Percentiles rank a stretch among this genome's conserved stretches.
Conservation (phyloP, 2,888 invertebrate genomes). For the Folsomia manolachei region DNA sequence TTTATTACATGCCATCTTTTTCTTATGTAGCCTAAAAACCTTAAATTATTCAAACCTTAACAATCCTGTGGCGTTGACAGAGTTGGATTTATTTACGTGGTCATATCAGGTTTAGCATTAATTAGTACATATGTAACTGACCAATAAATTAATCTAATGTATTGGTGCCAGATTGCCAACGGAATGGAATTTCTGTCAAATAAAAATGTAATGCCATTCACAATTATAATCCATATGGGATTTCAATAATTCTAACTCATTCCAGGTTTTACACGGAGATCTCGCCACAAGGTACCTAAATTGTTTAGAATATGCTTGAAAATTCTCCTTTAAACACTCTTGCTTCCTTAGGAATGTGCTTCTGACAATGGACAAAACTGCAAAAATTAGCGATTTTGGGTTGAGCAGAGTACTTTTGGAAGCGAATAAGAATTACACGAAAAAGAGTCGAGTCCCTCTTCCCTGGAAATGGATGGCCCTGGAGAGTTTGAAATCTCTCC, state of each 20-base stretch:
- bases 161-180: constrained; percentile 23
- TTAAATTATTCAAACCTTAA: constrained; percentile 22
- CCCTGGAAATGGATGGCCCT: constrained; percentile 43
- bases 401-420: constrained; percentile 29
- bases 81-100: constrained; percentile 33
- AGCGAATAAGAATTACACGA: constrained; percentile 36
- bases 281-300: too few relatives aligned
- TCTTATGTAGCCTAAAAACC: too few relatives aligned
- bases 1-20: not conserved
- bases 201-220: constrained; percentile 18
- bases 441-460: constrained; percentile 29
- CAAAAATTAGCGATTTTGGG: constrained; percentile 41
- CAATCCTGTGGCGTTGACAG: constrained; percentile 17
- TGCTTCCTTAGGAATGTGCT: constrained; percentile 38
- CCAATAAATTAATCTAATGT: too few relatives aligned
- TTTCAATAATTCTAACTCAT: not conserved
- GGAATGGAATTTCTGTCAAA: constrained; percentile 35
- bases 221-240: too few relatives aligned
- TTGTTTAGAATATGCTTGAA: too few relatives aligned
- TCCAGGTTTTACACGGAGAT: constrained; percentile 38
- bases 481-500: constrained; percentile 22
- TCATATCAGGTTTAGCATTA: constrained; percentile 35
- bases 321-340: too few relatives aligned
- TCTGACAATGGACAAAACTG: constrained; percentile 27
- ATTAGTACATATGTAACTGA: too few relatives aligned